These are phyloP conservation scores for Ridgeia piscesae DNA, from an alignment of 1,140 invertebrate genomes.

Conservation along the genomic window DNA sequence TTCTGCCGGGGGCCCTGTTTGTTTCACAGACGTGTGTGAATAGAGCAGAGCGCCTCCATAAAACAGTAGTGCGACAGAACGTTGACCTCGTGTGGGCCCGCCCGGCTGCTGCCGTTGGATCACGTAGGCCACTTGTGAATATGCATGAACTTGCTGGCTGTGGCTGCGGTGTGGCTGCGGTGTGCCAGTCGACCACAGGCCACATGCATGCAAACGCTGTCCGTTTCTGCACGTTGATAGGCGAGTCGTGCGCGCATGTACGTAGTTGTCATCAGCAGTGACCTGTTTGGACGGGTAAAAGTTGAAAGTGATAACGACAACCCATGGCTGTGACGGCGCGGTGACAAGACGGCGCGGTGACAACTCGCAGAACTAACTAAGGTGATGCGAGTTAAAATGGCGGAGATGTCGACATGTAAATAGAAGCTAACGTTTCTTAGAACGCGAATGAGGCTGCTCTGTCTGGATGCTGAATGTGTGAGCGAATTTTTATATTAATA, in stretches of 20 bases:
- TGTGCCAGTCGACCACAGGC: not conserved
- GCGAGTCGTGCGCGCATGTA: not conserved
- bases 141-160: not conserved
- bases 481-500: not conserved
- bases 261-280: not conserved
- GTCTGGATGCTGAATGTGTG: not conserved
- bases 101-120: not conserved
- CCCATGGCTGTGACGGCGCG: not conserved
- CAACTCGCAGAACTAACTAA: not conserved
- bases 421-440: not conserved
- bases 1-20: not conserved
- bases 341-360: not conserved
- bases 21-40: not conserved
- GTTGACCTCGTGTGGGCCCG: not conserved
- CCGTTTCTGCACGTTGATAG: not conserved
- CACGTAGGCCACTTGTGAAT: not conserved
- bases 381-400: not conserved
- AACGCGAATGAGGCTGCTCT: not conserved
- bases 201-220: not conserved
- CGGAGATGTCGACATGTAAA: not conserved
- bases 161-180: not conserved
- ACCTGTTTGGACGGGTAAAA: not conserved
- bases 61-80: not conserved
- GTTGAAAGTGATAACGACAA: not conserved
- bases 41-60: not conserved